A percentile compares a stretch with the other conserved stretches of the same genome.
Evolutionary conservation across 2,888 invertebrate species (phyloP).

Genomic region (Silvanus unidentatus): DNA sequence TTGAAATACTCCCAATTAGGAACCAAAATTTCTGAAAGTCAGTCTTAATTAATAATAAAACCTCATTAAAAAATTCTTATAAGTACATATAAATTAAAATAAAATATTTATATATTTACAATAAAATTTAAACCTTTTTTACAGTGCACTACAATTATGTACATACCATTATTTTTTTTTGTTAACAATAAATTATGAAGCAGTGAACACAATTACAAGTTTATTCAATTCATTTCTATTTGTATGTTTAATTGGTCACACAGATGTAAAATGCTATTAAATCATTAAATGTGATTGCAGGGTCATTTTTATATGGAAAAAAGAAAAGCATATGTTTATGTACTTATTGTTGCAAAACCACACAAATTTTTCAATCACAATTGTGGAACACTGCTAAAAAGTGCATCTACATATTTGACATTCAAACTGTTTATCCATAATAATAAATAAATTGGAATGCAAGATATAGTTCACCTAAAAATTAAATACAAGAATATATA

Average conservation of each 20-base stretch:
- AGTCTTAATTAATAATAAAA: constrained; percentile 46
- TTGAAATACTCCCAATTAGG: constrained; percentile 46
- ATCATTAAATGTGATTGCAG: too few species aligned
- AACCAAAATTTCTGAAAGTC: constrained; percentile 47
- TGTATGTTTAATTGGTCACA: too few species aligned
- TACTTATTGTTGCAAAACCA: constrained; percentile 11
- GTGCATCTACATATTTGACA: neutral
- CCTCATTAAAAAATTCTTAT: constrained; percentile 29
- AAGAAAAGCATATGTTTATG: too few species aligned
- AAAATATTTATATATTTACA: constrained; percentile 32
- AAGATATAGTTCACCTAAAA: too few species aligned
- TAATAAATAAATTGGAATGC: too few species aligned
- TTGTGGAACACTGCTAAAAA: constrained; percentile 16
- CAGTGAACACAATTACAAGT: constrained; percentile 18
- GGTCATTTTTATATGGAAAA: too few species aligned
- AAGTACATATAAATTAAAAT: constrained; percentile 22
- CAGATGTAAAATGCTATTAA: too few species aligned
- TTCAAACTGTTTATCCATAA: too few species aligned
- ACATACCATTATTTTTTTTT: constrained; percentile 18
- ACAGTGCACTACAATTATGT: constrained; percentile 32
- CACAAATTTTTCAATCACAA: constrained; percentile 7
- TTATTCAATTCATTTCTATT: too few species aligned
- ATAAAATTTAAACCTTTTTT: constrained; percentile 30
- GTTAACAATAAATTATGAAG: constrained; percentile 7
- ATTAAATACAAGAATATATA: too few species aligned